These are phyloP conservation scores for Anguilla pacifica DNA, from an alignment of 2,797 vertebrate genomes.

Conservation along the genomic window DNA sequence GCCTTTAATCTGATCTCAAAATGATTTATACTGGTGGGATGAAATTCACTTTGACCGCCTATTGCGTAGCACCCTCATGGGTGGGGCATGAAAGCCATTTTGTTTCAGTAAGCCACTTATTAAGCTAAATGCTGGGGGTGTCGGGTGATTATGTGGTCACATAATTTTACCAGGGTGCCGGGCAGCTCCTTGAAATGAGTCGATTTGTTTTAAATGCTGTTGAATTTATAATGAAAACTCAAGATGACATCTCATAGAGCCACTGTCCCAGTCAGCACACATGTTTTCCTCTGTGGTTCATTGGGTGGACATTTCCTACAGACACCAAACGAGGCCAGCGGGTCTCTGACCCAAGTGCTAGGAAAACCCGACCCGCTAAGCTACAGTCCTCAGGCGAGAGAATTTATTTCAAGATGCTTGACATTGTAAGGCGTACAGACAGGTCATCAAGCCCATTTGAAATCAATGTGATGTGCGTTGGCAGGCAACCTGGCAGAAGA, in stretches of 20 bases:
- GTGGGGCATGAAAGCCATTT: background rate
- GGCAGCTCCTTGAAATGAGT: too few relatives aligned
- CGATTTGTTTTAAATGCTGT: background rate
- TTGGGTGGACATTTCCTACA: background rate
- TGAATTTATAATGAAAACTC: background rate
- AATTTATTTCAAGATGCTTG: background rate
- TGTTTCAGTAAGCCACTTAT: background rate
- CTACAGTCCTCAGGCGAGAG: too few relatives aligned
- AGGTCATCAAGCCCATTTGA: background rate
- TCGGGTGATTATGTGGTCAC: background rate
- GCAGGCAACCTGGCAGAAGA: background rate
- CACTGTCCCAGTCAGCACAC: background rate
- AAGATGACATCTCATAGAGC: background rate
- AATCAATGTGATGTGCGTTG: background rate
- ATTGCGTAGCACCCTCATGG: background rate
- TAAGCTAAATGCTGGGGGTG: background rate
- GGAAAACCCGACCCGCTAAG: background rate
- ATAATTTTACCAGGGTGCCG: too few relatives aligned
- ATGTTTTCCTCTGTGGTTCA: background rate
- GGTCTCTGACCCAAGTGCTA: background rate
- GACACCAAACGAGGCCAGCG: background rate
- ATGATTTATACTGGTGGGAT: background rate
- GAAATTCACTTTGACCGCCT: background rate
- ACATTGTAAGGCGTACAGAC: background rate
- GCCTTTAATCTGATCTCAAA: background rate